Percentiles rank a stretch among this genome's conserved stretches.
These are phyloP conservation scores for Tetragonisca angustula DNA, from an alignment of 2,888 invertebrate genomes.

Conservation along the genomic window DNA sequence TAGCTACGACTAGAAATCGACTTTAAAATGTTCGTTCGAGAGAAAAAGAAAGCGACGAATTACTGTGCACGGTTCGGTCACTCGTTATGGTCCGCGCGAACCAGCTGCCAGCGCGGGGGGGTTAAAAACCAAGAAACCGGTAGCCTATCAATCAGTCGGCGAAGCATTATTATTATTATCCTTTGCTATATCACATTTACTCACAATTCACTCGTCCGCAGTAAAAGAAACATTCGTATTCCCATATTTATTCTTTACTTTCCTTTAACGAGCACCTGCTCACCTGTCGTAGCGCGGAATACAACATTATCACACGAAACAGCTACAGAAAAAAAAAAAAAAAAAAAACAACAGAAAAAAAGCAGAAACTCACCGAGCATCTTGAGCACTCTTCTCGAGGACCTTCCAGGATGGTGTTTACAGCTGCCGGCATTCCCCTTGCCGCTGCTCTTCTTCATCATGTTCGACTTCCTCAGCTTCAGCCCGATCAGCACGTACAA, in stretches of 20 bases:
- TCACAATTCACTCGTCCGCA: accelerated
- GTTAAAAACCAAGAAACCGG: too few species aligned
- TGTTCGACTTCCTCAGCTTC: conserved; percentile 85
- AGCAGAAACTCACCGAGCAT: conserved; percentile 88
- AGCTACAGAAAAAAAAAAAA: not conserved
- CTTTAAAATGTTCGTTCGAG: too few species aligned
- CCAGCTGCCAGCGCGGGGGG: too few species aligned
- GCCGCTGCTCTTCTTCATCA: conserved; percentile 79
- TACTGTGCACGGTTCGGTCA: too few species aligned
- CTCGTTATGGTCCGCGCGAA: too few species aligned
- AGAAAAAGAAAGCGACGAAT: too few species aligned
- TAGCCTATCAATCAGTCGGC: not conserved
- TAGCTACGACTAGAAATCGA: too few species aligned
- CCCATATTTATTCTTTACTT: not conserved
- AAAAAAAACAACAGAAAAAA: too few species aligned
- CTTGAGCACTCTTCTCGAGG: conserved; percentile 89
- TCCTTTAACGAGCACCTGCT: not conserved
- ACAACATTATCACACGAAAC: too few species aligned
- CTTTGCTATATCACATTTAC: not conserved
- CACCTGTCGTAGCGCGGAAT: too few species aligned
- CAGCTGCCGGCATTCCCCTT: conserved; percentile 54
- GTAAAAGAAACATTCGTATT: not conserved
- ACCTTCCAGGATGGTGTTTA: conserved; percentile 84
- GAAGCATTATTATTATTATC: not conserved
- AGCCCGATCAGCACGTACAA: conserved; percentile 86